Evolutionary conservation across 2,113 vertebrate genomes (phyloP).

Genomic region (Labeo rohita): DNA sequence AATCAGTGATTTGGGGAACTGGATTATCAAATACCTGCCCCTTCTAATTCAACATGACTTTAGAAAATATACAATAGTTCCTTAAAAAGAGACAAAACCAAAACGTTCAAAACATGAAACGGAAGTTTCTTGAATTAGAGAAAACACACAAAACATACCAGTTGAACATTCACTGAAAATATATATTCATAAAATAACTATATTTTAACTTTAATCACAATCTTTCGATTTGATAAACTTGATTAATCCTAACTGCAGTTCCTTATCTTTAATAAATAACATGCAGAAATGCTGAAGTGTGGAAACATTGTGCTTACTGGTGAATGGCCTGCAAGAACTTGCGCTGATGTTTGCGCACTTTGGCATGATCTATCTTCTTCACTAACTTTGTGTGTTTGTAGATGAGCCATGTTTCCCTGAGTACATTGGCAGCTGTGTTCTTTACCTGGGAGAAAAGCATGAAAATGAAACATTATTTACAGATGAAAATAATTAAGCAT

Average conservation of each 20-base stretch:
- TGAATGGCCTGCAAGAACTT: constrained; percentile 99
- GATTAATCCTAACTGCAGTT: neutral
- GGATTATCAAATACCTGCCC: neutral
- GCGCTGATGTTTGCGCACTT: constrained; percentile 94
- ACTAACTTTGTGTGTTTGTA: constrained; percentile 96
- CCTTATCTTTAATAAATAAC: neutral
- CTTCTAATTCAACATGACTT: constrained; percentile 11
- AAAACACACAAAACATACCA: neutral
- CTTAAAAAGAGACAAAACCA: neutral
- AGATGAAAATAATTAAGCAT: neutral
- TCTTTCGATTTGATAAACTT: neutral
- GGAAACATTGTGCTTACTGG: constrained; percentile 82
- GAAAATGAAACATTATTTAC: neutral
- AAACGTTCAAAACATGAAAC: neutral
- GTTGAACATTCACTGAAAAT: neutral
- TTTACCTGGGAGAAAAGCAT: constrained; percentile 79
- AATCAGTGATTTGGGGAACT: neutral
- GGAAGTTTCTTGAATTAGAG: neutral
- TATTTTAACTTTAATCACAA: neutral
- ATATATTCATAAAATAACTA: neutral
- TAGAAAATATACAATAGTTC: neutral
- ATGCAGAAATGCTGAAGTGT: neutral
- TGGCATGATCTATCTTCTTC: constrained; percentile 88
- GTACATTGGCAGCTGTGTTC: constrained; percentile 95
- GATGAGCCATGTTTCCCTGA: constrained; percentile 98